phyloP scores from a whole-genome alignment of 2,113 vertebrate genomes.

The Stegastes partitus region DNA sequence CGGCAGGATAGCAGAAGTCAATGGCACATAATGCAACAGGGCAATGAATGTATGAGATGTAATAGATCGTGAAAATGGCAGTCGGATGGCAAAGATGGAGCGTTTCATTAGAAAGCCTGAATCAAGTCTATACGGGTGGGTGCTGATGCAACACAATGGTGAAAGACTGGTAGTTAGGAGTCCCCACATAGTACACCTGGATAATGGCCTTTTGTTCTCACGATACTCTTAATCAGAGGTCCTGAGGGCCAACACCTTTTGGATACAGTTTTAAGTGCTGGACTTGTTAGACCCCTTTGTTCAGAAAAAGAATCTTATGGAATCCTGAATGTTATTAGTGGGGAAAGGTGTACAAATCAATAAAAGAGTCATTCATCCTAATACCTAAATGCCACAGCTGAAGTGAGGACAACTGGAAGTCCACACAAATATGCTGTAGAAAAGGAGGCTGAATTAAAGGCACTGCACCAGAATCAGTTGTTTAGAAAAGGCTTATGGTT shows the following conservation, averaged over 20 bases:
- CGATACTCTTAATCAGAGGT: conserved; percentile 43
- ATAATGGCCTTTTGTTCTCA: conserved; percentile 60
- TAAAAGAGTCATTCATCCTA: conserved; percentile 18
- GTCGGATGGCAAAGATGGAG: conserved; percentile 76
- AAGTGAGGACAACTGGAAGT: too few relatives aligned
- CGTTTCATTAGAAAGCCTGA: conserved; percentile 75
- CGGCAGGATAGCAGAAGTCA: conserved; percentile 54
- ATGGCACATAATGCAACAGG: conserved; percentile 63
- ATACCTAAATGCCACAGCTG: conserved; percentile 3
- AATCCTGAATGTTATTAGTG: background rate
- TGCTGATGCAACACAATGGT: conserved; percentile 52
- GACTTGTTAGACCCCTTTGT: background rate
- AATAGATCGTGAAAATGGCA: conserved; percentile 76
- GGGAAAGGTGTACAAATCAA: background rate
- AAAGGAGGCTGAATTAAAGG: background rate
- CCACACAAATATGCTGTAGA: too few relatives aligned
- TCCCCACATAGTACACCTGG: conserved; percentile 60
- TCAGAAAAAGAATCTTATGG: background rate
- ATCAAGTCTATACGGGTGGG: conserved; percentile 53
- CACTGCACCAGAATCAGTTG: too few relatives aligned
- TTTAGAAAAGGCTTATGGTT: background rate
- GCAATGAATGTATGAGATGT: conserved; percentile 66
- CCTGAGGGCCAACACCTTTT: background rate
- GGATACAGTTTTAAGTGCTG: conserved; percentile 9
- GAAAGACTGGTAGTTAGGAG: conserved; percentile 55